Evolutionary conservation across 2,888 invertebrate species (phyloP).

Genomic region (Nycteola revayana): DNA sequence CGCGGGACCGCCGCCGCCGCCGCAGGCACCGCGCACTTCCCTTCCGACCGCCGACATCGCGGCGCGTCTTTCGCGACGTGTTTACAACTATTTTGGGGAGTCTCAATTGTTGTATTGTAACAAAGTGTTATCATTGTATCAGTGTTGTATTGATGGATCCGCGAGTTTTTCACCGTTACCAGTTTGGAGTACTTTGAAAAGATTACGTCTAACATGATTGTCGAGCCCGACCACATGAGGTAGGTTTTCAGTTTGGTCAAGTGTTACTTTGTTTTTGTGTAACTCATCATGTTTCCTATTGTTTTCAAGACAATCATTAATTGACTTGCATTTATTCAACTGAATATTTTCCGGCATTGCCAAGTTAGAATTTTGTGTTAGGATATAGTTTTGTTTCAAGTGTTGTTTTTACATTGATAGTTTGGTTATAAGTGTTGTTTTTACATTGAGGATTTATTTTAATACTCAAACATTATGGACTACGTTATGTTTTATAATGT

Average conservation of each 20-base stretch:
- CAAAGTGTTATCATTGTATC: slow-evolving; percentile 55
- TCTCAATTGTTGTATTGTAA: slow-evolving; percentile 54
- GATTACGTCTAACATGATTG: slow-evolving; percentile 77
- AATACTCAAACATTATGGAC: no score
- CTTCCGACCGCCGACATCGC: slow-evolving; percentile 70
- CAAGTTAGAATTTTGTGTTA: neutral
- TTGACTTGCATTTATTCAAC: slow-evolving; percentile 11
- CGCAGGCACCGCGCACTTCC: slow-evolving; percentile 79
- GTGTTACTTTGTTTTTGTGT: slow-evolving; percentile 52
- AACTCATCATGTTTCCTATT: slow-evolving; percentile 34
- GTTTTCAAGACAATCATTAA: slow-evolving; percentile 25
- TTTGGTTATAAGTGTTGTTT: no score
- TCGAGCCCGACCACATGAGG: slow-evolving; percentile 80
- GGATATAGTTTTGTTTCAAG: no score
- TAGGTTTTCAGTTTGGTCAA: slow-evolving; percentile 65
- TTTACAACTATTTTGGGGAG: slow-evolving; percentile 71
- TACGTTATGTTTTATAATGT: no score
- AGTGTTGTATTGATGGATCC: slow-evolving; percentile 73
- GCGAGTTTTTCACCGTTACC: slow-evolving; percentile 49
- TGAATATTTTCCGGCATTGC: slow-evolving; percentile 8
- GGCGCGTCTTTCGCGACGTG: slow-evolving; percentile 79
- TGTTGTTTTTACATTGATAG: no score
- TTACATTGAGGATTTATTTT: no score
- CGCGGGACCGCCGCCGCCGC: slow-evolving; percentile 79
- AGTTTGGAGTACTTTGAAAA: slow-evolving; percentile 67